phyloP scores from a whole-genome alignment of 2,888 invertebrate species.

The Nemurella pictetii region DNA sequence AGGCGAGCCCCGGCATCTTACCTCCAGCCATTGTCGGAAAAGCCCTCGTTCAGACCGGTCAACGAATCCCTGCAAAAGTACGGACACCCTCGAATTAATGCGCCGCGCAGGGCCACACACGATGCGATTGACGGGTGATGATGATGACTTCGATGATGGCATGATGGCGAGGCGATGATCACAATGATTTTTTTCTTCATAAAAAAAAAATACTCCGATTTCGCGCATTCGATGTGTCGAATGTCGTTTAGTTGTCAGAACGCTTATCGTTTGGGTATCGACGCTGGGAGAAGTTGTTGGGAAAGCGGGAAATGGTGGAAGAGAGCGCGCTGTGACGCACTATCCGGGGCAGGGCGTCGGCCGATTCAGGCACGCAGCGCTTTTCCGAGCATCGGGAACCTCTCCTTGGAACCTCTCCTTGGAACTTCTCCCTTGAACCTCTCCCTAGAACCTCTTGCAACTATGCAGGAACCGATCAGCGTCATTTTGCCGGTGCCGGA shows the following conservation, averaged over 20 bases:
- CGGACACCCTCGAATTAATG: not conserved
- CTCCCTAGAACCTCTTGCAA: too few relatives aligned
- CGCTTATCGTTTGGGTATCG: too few relatives aligned
- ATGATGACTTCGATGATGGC: too few relatives aligned
- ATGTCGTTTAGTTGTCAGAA: too few relatives aligned
- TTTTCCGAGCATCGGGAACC: too few relatives aligned
- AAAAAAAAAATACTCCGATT: too few relatives aligned
- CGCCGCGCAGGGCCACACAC: not conserved
- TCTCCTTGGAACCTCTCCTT: too few relatives aligned
- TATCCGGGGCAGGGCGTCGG: not conserved
- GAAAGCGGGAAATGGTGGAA: too few relatives aligned
- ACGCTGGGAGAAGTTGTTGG: too few relatives aligned
- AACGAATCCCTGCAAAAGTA: conserved; percentile 25
- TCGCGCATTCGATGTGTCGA: not conserved
- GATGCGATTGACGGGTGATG: not conserved
- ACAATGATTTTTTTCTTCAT: too few relatives aligned
- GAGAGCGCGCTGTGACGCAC: not conserved
- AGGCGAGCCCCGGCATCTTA: conserved; percentile 49
- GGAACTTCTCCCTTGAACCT: too few relatives aligned
- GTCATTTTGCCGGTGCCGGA: not conserved
- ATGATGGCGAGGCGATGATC: not conserved
- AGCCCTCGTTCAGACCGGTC: conserved; percentile 4
- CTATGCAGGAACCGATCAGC: not conserved
- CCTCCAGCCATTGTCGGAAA: conserved; percentile 59
- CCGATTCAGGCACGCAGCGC: too few relatives aligned